These are phyloP conservation scores for Oeneis ivallda DNA, from an alignment of 2,888 invertebrate species.

Conservation along the genomic window DNA sequence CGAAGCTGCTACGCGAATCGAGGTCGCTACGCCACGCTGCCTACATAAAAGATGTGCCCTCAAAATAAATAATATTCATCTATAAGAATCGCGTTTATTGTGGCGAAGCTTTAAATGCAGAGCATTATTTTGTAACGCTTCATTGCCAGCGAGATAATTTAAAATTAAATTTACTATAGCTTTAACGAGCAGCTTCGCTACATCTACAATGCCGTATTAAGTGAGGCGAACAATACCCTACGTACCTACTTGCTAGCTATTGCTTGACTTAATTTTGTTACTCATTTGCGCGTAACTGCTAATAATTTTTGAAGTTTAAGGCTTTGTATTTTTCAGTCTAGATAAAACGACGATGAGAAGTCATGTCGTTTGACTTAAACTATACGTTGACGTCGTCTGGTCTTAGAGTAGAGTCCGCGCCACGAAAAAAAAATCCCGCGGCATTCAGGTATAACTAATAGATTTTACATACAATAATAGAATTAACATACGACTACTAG, in stretches of 20 bases:
- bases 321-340: too few species aligned
- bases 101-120: neutral
- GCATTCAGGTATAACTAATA: too few species aligned
- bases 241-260: neutral
- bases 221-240: neutral
- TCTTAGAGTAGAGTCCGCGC: too few species aligned
- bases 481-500: too few species aligned
- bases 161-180: constrained; percentile 14
- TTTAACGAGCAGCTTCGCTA: neutral
- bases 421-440: too few species aligned
- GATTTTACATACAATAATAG: too few species aligned
- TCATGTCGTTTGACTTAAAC: too few species aligned
- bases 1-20: neutral
- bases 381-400: too few species aligned
- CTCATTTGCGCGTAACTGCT: neutral
- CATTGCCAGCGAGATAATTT: constrained; percentile 16
- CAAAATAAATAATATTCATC: neutral
- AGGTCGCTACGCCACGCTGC: neutral
- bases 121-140: constrained; percentile 14
- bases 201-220: neutral
- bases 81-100: neutral
- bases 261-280: neutral
- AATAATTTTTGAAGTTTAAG: neutral
- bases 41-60: too few species aligned
- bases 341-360: too few species aligned